A percentile compares a stretch with the other conserved stretches of the same genome.
These are phyloP conservation scores for Drosophila leonis DNA, from an alignment of 2,888 invertebrate genomes.

Conservation along the genomic window DNA sequence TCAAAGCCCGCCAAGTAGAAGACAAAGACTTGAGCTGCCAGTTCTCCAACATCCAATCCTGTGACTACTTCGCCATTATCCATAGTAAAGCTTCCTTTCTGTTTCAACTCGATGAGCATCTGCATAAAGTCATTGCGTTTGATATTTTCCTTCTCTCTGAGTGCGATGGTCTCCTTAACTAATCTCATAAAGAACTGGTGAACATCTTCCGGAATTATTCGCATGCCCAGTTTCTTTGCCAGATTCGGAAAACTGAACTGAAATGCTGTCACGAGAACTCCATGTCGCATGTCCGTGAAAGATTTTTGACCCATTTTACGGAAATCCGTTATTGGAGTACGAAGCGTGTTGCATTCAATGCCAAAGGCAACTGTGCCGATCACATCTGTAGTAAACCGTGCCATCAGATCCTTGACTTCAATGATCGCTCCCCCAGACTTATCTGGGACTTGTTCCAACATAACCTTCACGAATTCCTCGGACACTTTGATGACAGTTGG, in stretches of 20 bases:
- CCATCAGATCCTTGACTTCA: constrained; percentile 85
- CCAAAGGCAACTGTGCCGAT: constrained; percentile 86
- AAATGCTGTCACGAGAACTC: constrained; percentile 43
- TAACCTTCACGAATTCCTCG: constrained; percentile 51
- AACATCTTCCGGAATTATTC: constrained; percentile 66
- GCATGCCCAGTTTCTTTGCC: constrained; percentile 67
- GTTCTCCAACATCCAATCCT: constrained; percentile 82
- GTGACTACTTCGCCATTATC: constrained; percentile 73
- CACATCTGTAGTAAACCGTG: constrained; percentile 86
- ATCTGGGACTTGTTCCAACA: constrained; percentile 48
- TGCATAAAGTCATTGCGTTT: constrained; percentile 86
- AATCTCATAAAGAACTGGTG: constrained; percentile 81
- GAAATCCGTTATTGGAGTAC: constrained; percentile 82
- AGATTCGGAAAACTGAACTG: constrained; percentile 63
- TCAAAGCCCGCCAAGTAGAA: constrained; percentile 87
- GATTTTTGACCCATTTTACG: constrained; percentile 65
- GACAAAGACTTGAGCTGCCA: constrained; percentile 86
- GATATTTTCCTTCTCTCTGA: constrained; percentile 81
- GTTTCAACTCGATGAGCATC: constrained; percentile 85
- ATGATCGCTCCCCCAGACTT: constrained; percentile 52
- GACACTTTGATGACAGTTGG: constrained; percentile 63
- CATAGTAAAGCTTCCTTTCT: constrained; percentile 61
- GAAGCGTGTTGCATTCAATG: constrained; percentile 85
- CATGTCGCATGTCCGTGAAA: constrained; percentile 47
- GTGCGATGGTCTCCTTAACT: constrained; percentile 83